Conservation (phyloP, 2,113 vertebrate species). For the Gymnarchus niloticus region DNA sequence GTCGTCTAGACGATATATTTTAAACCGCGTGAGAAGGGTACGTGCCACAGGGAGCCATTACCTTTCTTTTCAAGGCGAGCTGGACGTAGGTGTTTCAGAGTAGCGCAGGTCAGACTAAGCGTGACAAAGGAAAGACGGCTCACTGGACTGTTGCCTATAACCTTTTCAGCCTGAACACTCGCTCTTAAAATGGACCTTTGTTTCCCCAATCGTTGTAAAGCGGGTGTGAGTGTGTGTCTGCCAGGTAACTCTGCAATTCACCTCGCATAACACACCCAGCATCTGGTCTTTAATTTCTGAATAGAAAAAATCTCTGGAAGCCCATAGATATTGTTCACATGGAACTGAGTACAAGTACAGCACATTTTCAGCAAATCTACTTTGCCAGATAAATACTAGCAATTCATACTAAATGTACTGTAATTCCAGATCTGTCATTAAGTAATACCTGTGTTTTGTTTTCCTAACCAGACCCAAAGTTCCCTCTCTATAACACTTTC, state of each 20-base stretch:
- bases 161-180: conserved; percentile 19
- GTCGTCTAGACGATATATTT: background rate
- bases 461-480: background rate
- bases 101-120: conserved; percentile 15
- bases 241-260: conserved; percentile 14
- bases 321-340: background rate
- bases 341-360: background rate
- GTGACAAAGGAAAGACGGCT: conserved; percentile 15
- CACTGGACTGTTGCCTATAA: background rate
- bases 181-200: conserved; percentile 11
- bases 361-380: background rate
- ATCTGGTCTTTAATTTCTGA: no score
- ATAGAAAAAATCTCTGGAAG: no score
- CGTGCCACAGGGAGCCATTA: background rate
- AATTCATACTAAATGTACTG: background rate
- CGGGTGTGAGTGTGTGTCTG: conserved; percentile 23
- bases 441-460: conserved; percentile 27
- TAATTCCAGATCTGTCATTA: background rate
- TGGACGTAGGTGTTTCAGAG: conserved; percentile 21
- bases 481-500: conserved; percentile 2
- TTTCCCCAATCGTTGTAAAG: background rate
- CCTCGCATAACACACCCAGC: conserved; percentile 9
- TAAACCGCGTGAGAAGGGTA: background rate
- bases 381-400: background rate
- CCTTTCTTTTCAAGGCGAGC: conserved; percentile 14